These are phyloP conservation scores for Leucozona laternaria DNA, from an alignment of 2,888 invertebrate genomes.

Conservation along the genomic window DNA sequence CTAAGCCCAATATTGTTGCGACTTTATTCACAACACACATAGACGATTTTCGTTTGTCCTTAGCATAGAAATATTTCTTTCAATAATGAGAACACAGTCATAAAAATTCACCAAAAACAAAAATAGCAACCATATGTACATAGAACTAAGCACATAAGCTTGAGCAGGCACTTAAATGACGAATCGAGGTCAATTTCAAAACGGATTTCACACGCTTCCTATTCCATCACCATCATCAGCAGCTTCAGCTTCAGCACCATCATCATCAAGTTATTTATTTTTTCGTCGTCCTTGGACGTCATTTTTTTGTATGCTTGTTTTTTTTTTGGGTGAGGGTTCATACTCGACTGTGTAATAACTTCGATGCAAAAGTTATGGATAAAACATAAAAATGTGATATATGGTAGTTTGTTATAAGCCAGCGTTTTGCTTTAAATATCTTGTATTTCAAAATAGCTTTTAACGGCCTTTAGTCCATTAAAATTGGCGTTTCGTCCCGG, in stretches of 20 bases:
- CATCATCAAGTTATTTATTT: slow-evolving; percentile 50
- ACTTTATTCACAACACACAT: slow-evolving; percentile 23
- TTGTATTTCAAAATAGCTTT: too few species aligned
- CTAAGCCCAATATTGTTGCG: neutral
- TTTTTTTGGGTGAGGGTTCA: neutral
- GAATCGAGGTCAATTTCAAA: slow-evolving; percentile 71
- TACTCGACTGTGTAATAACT: neutral
- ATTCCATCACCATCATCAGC: slow-evolving; percentile 45
- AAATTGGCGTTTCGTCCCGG: too few species aligned
- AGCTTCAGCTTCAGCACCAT: slow-evolving; percentile 17
- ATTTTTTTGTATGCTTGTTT: slow-evolving; percentile 5
- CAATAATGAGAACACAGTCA: slow-evolving; percentile 53
- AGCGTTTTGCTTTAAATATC: slow-evolving; percentile 39
- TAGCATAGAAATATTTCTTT: slow-evolving; percentile 30
- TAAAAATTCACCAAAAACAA: slow-evolving; percentile 59
- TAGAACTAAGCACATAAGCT: slow-evolving; percentile 22
- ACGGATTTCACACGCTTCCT: slow-evolving; percentile 63
- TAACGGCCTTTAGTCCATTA: too few species aligned
- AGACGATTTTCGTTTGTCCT: slow-evolving; percentile 20
- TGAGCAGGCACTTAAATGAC: slow-evolving; percentile 60
- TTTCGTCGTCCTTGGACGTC: slow-evolving; percentile 54
- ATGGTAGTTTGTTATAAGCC: slow-evolving; percentile 10
- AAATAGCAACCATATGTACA: slow-evolving; percentile 44
- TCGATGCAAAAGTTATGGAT: slow-evolving; percentile 8
- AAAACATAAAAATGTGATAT: neutral